Evolutionary conservation across 2,888 invertebrate genomes (phyloP).

Genomic region (Eustalomyia histrio): DNA sequence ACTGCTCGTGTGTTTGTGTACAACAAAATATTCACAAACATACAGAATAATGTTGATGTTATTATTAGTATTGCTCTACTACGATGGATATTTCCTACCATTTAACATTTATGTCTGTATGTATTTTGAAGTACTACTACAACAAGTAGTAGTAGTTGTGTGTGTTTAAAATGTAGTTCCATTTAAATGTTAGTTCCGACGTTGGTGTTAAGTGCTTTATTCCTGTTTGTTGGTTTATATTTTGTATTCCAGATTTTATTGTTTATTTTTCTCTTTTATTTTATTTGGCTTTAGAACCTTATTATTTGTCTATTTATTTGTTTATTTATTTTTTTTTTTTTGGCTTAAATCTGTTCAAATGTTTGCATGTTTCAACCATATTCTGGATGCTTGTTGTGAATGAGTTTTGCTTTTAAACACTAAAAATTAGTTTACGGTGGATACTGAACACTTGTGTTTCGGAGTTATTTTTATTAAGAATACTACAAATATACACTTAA

Average conservation of each 20-base stretch:
- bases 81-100: background rate
- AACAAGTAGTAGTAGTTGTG: slow-evolving; percentile 11
- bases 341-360: slow-evolving; percentile 38
- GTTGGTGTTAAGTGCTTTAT: slow-evolving; percentile 58
- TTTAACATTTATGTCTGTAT: background rate
- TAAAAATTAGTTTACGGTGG: too few species aligned
- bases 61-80: slow-evolving; percentile 54
- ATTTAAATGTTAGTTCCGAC: slow-evolving; percentile 55
- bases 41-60: slow-evolving; percentile 57
- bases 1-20: slow-evolving; percentile 11
- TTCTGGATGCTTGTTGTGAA: too few species aligned
- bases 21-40: slow-evolving; percentile 7
- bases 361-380: slow-evolving; percentile 15
- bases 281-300: slow-evolving; percentile 31
- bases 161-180: slow-evolving; percentile 39
- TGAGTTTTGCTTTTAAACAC: too few species aligned
- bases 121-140: slow-evolving; percentile 17
- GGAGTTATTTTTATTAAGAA: too few species aligned
- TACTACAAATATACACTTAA: too few species aligned
- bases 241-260: slow-evolving; percentile 8
- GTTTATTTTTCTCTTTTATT: slow-evolving; percentile 8
- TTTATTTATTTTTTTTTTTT: background rate
- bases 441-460: too few species aligned
- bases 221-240: slow-evolving; percentile 43
- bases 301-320: slow-evolving; percentile 43